These are phyloP conservation scores for Ennomos fuscantarius DNA, from an alignment of 2,888 invertebrate species.

Conservation along the genomic window DNA sequence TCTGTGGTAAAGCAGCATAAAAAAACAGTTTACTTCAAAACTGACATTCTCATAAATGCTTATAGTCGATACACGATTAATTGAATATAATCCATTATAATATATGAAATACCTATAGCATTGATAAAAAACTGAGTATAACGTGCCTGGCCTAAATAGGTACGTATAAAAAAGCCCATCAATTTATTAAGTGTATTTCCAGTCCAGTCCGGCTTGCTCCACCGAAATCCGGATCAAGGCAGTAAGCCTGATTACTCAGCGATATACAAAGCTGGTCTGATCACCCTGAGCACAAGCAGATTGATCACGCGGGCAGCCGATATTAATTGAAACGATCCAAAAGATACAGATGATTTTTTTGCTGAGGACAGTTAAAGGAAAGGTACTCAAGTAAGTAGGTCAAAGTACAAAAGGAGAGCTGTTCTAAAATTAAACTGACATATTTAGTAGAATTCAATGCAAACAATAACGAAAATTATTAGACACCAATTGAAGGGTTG, in stretches of 20 bases:
- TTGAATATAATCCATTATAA: no score
- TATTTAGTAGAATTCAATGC: background rate
- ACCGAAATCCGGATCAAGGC: constrained; percentile 45
- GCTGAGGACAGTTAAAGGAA: background rate
- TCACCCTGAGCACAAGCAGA: constrained; percentile 47
- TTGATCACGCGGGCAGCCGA: constrained; percentile 16
- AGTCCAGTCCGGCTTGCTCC: constrained; percentile 26
- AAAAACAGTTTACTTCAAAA: no score
- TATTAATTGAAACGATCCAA: constrained; percentile 24
- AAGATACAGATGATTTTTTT: constrained; percentile 6
- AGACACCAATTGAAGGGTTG: no score
- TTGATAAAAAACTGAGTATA: background rate
- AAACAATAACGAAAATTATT: no score
- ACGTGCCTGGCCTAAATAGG: background rate
- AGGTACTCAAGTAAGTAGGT: no score
- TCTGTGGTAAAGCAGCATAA: no score
- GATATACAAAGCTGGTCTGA: constrained; percentile 63
- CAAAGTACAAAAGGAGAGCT: no score
- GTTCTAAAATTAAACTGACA: background rate
- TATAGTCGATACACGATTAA: no score
- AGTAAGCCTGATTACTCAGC: constrained; percentile 59
- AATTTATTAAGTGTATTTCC: constrained; percentile 22
- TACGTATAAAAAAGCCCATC: constrained; percentile 11
- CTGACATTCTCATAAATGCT: no score
- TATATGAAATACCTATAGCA: no score